Base-by-base conservation (phyloP, 2,888 invertebrate genomes). In the Ichneumon xanthorius region DNA sequence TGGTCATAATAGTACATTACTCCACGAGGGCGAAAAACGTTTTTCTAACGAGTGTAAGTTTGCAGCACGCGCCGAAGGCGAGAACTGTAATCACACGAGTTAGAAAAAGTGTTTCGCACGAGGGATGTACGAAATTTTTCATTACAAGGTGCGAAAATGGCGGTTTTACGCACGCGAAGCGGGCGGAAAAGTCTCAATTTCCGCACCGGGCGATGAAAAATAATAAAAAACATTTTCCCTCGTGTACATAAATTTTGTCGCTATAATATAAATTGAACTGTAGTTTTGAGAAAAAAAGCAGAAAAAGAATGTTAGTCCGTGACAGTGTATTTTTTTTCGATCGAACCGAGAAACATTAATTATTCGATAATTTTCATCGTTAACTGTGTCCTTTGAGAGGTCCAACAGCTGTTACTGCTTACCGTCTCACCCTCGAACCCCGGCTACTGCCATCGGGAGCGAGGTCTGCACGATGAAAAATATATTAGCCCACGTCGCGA, bases 401-500 rank as follows among this genome's bases (percentile, higher is more conserved):
- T 58, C 9, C 22, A 58, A 58, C 55, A 11, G 55, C 55, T 58
- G 19, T 55, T 55, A 55, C 22, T 22, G 19, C 22, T 55, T 55
- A 55, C 55, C 19, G 9, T 55, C 19, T 22, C 55, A 30, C 30
- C 63, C 14, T 63, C 16, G 26, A 11, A 16, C 63, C 26, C 0
- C 33, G 16, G 30, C 63, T 14, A 33, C 9, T 33, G 30, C 16
- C 63, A 63, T 33, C 63, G 37, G 19, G 33, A 30, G 14, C 30
- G 33, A 63, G 33, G 63, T 37, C 30, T 63, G 33, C 16, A 30
- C 63, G 63, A 14, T 63, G n/a, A 63, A 63, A 63, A 63, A 16
- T 63, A 63, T 37, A 63, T 63, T 9, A 33, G 55, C 55, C 9
- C 4, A 22, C 22, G n/a, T 4, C 33, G 9, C 63, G 16, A 63